Percentiles rank a stretch among this genome's conserved stretches.
These are phyloP conservation scores for Notoglanidium macrostoma DNA, from an alignment of 2,797 vertebrate species.

Conservation along the genomic window DNA sequence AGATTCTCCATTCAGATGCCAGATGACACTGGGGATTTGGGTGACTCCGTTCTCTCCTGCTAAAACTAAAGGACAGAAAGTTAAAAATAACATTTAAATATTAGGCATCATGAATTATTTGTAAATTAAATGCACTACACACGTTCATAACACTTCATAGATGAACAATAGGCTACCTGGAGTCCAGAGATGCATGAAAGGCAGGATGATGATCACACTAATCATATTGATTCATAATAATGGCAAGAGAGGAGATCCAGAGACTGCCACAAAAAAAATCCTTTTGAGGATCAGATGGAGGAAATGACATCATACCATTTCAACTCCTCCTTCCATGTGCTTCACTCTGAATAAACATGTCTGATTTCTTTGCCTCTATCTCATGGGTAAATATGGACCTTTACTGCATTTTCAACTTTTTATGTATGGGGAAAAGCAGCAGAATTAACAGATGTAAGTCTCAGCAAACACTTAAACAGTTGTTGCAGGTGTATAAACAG, in stretches of 20 bases:
- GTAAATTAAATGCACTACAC: not conserved
- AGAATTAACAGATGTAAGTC: not conserved
- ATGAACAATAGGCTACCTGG: conserved; percentile 14
- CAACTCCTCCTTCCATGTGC: not conserved
- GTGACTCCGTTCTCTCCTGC: conserved; percentile 35
- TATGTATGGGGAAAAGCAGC: not conserved
- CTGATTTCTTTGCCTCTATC: not conserved
- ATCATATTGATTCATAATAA: conserved; percentile 10
- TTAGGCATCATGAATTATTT: not conserved
- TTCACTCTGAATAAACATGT: conserved; percentile 2
- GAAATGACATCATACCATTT: conserved; percentile 4
- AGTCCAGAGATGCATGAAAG: conserved; percentile 10
- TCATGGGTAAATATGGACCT: not conserved
- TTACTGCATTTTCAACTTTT: not conserved
- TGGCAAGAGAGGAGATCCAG: not conserved
- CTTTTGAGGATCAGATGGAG: not conserved
- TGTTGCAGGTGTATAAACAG: not conserved
- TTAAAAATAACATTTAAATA: not conserved
- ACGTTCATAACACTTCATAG: not conserved
- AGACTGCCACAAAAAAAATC: not conserved
- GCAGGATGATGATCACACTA: not conserved
- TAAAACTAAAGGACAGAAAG: not conserved
- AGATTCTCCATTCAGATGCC: conserved; percentile 15
- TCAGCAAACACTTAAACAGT: not conserved
- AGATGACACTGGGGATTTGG: conserved; percentile 1